Percentiles rank a stretch among this genome's conserved stretches.
Conservation (phyloP, 1,140 invertebrate species). For the Popillia japonica region DNA sequence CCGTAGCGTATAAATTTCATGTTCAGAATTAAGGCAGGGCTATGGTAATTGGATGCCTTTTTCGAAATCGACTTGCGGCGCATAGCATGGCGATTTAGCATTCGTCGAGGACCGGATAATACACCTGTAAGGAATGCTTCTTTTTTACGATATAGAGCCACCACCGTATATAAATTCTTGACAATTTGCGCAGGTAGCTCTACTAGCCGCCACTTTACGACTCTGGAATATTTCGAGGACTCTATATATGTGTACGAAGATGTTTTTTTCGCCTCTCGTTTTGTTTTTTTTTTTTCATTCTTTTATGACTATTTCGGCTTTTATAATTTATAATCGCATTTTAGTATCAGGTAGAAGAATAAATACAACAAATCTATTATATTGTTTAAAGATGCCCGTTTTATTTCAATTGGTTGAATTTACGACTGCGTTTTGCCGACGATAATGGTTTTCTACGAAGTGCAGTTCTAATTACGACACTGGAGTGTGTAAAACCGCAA, state of each 20-base stretch:
- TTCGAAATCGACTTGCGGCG: neutral
- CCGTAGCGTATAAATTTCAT: neutral
- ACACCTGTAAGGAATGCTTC: slow-evolving; percentile 1
- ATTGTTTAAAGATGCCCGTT: no score
- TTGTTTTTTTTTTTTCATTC: neutral
- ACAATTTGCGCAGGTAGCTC: slow-evolving; percentile 4
- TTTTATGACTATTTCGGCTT: neutral
- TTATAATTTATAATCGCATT: no score
- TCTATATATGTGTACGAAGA: neutral
- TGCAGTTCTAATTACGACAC: no score
- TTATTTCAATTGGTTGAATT: no score
- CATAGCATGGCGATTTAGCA: neutral
- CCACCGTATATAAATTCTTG: slow-evolving; percentile 5
- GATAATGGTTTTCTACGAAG: no score
- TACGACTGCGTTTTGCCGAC: no score
- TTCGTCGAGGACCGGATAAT: neutral
- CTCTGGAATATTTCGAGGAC: neutral
- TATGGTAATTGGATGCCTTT: slow-evolving; percentile 1
- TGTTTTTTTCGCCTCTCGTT: neutral
- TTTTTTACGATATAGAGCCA: slow-evolving; percentile 9
- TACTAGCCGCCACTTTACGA: neutral
- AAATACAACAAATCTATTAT: no score
- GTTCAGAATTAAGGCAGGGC: neutral
- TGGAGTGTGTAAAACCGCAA: no score
- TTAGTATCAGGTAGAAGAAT: no score